These are phyloP conservation scores for Megaustenia siamemsis DNA, from an alignment of 2,888 invertebrate species.

Conservation along the genomic window DNA sequence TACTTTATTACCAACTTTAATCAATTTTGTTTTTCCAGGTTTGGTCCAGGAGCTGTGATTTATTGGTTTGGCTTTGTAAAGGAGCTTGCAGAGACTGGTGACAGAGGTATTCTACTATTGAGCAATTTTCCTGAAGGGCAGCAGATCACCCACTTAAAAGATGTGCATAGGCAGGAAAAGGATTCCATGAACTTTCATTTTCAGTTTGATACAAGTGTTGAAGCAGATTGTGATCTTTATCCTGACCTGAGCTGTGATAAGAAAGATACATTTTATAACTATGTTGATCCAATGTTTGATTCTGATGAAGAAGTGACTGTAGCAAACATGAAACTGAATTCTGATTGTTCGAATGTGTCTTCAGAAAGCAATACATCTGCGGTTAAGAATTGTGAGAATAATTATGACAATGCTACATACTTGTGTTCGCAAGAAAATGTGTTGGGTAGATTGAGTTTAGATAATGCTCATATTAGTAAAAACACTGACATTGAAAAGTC, in stretches of 20 bases:
- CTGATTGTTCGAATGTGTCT: too few relatives aligned
- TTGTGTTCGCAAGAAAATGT: not conserved
- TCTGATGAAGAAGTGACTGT: constrained; percentile 47
- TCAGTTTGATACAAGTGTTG: not conserved
- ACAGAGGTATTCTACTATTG: constrained; percentile 76
- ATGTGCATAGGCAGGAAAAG: constrained; percentile 56
- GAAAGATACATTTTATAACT: constrained; percentile 42
- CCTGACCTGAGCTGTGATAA: constrained; percentile 13
- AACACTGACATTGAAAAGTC: not conserved
- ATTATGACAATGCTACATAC: not conserved
- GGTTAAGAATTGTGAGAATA: too few relatives aligned
- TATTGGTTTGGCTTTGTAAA: constrained; percentile 93
- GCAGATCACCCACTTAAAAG: constrained; percentile 66
- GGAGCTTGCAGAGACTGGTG: constrained; percentile 78
- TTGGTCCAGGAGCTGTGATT: constrained; percentile 95
- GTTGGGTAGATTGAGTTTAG: not conserved
- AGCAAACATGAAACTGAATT: too few relatives aligned
- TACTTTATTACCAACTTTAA: too few relatives aligned
- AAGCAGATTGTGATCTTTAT: not conserved
- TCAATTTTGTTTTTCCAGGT: constrained; percentile 82
- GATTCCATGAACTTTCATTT: not conserved
- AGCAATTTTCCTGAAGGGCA: constrained; percentile 73
- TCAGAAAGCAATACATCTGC: not conserved
- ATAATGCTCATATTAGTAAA: not conserved
- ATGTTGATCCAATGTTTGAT: constrained; percentile 52